phyloP scores from a whole-genome alignment of 2,113 vertebrate genomes.

The rabbit (Oryctolagus cuniculus) region mOryCun1.1 NC_091441.1:4787001-4787500 shows the following conservation, averaged over 20 bases:
- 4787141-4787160: constrained; percentile 26
- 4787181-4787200: not conserved
- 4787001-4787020: too few relatives aligned
- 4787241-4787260: rapidly evolving
- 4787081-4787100: not conserved
- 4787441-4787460: not conserved
- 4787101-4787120: not conserved
- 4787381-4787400: not conserved
- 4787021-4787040: not conserved
- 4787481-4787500: rapidly evolving
- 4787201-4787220: not conserved
- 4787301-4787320: rapidly evolving
- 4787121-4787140: constrained; percentile 26
- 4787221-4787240: not conserved
- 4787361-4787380: not conserved
- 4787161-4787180: not conserved
- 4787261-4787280: rapidly evolving
- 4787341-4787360: not conserved
- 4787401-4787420: not conserved
- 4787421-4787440: too few relatives aligned
- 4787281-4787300: rapidly evolving
- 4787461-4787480: not conserved
- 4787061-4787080: rapidly evolving
- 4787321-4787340: too few relatives aligned
- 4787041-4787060: not conserved